A percentile compares a stretch with the other conserved stretches of the same genome.
phyloP scores from a whole-genome alignment of 2,888 invertebrate species.

The Yponomeuta sedellus region DNA sequence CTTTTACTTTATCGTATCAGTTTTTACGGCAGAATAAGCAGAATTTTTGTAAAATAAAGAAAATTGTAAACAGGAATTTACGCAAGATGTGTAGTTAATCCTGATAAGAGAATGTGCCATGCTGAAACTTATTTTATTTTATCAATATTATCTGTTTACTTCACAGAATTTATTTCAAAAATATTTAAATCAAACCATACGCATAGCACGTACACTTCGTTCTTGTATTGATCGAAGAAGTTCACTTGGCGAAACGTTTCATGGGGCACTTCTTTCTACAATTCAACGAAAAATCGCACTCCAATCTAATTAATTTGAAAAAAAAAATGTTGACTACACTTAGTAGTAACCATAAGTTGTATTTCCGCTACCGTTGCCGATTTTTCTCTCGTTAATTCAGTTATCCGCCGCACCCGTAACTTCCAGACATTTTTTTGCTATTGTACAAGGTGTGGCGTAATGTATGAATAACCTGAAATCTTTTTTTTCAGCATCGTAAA shows the following conservation, averaged over 20 bases:
- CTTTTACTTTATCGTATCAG: background rate
- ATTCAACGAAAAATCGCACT: too few relatives aligned
- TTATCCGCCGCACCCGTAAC: too few relatives aligned
- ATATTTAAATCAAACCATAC: constrained; percentile 30
- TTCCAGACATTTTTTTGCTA: too few relatives aligned
- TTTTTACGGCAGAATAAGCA: background rate
- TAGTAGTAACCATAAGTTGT: too few relatives aligned
- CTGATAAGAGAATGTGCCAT: constrained; percentile 74
- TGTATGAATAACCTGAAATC: too few relatives aligned
- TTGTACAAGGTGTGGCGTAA: background rate
- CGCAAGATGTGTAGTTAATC: constrained; percentile 62
- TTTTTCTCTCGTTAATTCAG: too few relatives aligned
- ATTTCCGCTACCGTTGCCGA: too few relatives aligned
- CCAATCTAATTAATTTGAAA: too few relatives aligned
- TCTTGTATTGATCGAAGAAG: constrained; percentile 42
- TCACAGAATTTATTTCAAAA: constrained; percentile 46
- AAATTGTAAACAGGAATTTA: constrained; percentile 52
- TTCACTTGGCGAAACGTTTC: constrained; percentile 46
- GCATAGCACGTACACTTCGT: constrained; percentile 54
- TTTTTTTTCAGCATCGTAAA: too few relatives aligned
- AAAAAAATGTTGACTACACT: too few relatives aligned
- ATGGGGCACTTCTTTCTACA: constrained; percentile 15
- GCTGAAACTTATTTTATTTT: constrained; percentile 71
- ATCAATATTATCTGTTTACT: constrained; percentile 50
- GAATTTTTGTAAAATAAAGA: background rate